Base-by-base conservation (phyloP, 2,888 invertebrate genomes). In the Strigamia maritima region DNA sequence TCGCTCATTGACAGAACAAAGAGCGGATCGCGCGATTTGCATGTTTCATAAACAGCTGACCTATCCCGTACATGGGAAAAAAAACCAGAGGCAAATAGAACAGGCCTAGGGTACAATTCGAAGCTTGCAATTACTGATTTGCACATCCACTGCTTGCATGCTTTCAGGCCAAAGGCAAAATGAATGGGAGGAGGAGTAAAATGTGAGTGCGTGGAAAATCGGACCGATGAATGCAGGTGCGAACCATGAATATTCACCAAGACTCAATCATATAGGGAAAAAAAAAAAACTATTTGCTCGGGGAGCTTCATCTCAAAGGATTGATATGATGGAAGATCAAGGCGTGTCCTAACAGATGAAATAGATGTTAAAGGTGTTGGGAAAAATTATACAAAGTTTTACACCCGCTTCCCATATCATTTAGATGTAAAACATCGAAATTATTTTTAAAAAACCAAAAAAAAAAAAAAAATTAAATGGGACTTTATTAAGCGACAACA, bases 61-160 rank as follows among this genome's bases (percentile, higher is more conserved):
- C 60, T 12, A 16, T 65, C 60, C 60, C 60, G 60, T 12, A 65
- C 60, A 65, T 65, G 60, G 60, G 60, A 49, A 65, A 65, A n/a
- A 65, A 65, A 65, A 65, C 24, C 60, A 65, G 60, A 65, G 60
- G 60, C 60, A 65, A 65, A 4, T 22, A 19, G 19, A 65, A 22
- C 60, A 19, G 12, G 60, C 60, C 60, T 65, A 65, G 60, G 60
- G 60, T 22, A 22, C 60, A 65, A 65, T 65, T 65, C 60, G 60
- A 65, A 65, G 60, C 60, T 65, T 65, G 60, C 60, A 65, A 65
- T 65, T 65, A 65, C 60, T 65, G 60, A 65, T 65, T 65, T 65
- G 60, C 60, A 65, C 60, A 65, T 65, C 60, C 60, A 65, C 10
- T 65, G 60, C 60, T 65, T 22, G 60, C 60, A 65, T 65, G 60